These are phyloP conservation scores for Campylorhamphus procurvoides DNA, from an alignment of 2,113 vertebrate species.

Conservation along the genomic window DNA sequence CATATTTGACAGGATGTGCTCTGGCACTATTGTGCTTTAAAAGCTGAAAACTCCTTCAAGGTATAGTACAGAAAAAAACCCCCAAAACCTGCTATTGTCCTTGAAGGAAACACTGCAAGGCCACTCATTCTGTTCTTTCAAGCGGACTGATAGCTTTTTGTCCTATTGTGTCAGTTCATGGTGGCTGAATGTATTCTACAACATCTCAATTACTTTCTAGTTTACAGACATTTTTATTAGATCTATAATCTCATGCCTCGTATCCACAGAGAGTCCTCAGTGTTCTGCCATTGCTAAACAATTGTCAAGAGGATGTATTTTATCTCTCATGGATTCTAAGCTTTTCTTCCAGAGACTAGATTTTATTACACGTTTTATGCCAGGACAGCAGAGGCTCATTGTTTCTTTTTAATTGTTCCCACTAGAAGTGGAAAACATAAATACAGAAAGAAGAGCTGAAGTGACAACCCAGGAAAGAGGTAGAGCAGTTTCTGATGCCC, in stretches of 20 bases:
- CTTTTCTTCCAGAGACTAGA: conserved; percentile 46
- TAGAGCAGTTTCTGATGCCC: background rate
- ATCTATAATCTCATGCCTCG: conserved; percentile 49
- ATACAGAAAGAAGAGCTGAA: background rate
- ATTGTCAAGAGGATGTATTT: conserved; percentile 32
- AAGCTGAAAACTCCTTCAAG: conserved; percentile 36
- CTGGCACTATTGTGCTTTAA: background rate
- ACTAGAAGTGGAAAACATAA: conserved; percentile 18
- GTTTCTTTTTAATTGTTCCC: conserved; percentile 32
- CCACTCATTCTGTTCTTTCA: conserved; percentile 19
- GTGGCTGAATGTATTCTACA: conserved; percentile 35
- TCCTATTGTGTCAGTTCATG: background rate
- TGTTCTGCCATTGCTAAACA: conserved; percentile 1
- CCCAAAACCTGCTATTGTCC: background rate
- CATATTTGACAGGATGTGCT: conserved; percentile 12
- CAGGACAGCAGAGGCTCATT: conserved; percentile 5
- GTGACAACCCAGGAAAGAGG: background rate
- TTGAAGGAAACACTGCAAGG: conserved; percentile 20
- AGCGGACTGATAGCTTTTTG: conserved; percentile 4
- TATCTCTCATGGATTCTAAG: conserved; percentile 14
- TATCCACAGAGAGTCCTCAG: conserved; percentile 25
- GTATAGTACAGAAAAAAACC: background rate
- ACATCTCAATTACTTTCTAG: conserved; percentile 49
- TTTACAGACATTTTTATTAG: conserved; percentile 57
- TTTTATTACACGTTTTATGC: conserved; percentile 46